Evolutionary conservation across 2,888 invertebrate species (phyloP).

Genomic region (Drosophila helvetica): DNA sequence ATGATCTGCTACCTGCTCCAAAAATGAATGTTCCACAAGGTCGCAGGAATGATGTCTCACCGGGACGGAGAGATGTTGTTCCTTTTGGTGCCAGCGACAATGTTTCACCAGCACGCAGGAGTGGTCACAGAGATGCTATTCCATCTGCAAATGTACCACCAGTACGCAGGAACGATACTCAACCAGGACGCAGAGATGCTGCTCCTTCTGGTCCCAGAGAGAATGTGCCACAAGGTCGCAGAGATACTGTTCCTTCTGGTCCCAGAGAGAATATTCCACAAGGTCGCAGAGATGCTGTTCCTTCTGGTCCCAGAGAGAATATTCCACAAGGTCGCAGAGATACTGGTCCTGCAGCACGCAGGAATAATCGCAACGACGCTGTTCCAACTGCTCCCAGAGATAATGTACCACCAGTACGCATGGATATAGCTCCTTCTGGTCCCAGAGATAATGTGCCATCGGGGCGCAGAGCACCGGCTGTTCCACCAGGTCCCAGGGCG

Average conservation of each 20-base stretch:
- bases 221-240: neutral
- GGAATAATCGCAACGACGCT: no score
- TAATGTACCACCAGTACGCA: no score
- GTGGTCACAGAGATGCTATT: neutral
- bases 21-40: neutral
- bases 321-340: neutral
- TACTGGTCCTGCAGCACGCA: neutral
- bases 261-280: neutral
- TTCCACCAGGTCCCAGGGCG: neutral
- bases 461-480: neutral
- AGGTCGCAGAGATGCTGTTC: neutral
- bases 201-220: neutral
- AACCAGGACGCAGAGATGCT: neutral
- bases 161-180: neutral
- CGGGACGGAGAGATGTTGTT: neutral
- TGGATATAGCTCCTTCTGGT: neutral
- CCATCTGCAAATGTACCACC: neutral
- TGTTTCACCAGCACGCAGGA: neutral
- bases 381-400: no score
- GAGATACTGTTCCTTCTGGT: neutral
- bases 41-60: neutral
- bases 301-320: neutral
- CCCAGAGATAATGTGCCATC: neutral
- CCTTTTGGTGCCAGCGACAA: neutral
- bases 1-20: no score